phyloP scores from a whole-genome alignment of 1,140 invertebrate species.

The Tetramorium alpestre region DNA sequence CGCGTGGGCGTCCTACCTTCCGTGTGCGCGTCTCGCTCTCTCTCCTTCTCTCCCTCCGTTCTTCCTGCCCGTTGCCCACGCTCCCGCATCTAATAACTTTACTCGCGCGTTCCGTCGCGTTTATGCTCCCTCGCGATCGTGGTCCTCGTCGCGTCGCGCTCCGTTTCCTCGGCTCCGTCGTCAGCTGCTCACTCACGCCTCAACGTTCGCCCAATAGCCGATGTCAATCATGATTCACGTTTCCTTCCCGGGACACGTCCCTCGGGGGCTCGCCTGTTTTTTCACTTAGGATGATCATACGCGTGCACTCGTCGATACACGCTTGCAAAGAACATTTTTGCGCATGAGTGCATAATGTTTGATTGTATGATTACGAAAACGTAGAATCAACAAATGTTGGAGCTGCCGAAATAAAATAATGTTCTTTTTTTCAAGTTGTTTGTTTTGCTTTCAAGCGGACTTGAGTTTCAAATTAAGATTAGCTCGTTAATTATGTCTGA shows the following conservation, averaged over 20 bases:
- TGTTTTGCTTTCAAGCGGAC: not conserved
- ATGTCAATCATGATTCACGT: constrained; percentile 72
- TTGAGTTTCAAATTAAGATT: not conserved
- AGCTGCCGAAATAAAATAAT: not conserved
- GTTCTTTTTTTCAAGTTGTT: not conserved
- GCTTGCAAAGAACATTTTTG: not conserved
- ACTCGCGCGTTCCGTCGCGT: constrained; percentile 60
- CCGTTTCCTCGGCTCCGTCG: not conserved
- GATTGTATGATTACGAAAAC: not conserved
- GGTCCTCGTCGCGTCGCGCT: not conserved
- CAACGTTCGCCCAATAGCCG: constrained; percentile 3
- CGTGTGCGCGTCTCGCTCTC: constrained; percentile 16
- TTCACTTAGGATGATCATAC: constrained; percentile 15
- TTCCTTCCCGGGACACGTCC: constrained; percentile 57
- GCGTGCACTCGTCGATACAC: not conserved
- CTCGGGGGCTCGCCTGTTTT: constrained; percentile 13
- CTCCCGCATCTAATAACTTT: constrained; percentile 67
- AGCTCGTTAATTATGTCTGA: not conserved
- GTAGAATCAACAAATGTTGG: not conserved
- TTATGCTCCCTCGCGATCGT: not conserved
- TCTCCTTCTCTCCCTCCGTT: not conserved
- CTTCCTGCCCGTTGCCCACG: constrained; percentile 63
- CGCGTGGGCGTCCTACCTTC: constrained; percentile 81
- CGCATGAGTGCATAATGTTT: constrained; percentile 5
- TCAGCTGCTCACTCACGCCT: constrained; percentile 58